These are phyloP conservation scores for Gari tellinella DNA, from an alignment of 2,888 invertebrate genomes.

Conservation along the genomic window DNA sequence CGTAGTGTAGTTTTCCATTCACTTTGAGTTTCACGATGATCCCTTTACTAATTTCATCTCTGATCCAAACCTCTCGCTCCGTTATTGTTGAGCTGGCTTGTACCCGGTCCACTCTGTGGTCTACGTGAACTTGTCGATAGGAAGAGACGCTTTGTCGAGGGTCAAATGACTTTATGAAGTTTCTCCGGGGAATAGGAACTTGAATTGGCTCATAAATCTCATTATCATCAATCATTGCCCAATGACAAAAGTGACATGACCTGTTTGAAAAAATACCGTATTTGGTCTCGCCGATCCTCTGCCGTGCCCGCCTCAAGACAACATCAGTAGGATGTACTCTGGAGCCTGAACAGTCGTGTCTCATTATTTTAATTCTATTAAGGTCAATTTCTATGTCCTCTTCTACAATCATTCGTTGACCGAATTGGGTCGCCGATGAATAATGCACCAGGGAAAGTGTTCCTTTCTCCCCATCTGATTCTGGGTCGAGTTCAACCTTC, in stretches of 20 bases:
- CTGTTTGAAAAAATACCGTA: slow-evolving; percentile 31
- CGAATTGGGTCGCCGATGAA: slow-evolving; percentile 7
- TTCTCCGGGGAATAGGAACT: background rate
- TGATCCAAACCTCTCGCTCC: slow-evolving; percentile 15
- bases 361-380: background rate
- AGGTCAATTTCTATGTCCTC: slow-evolving; percentile 16
- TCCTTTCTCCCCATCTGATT: slow-evolving; percentile 11
- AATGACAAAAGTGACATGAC: slow-evolving; percentile 46
- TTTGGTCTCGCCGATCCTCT: slow-evolving; percentile 43
- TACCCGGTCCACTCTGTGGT: slow-evolving; percentile 22
- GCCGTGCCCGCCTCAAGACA: slow-evolving; percentile 35
- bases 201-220: background rate
- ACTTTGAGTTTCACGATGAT: slow-evolving; percentile 19
- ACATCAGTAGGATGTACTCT: slow-evolving; percentile 19
- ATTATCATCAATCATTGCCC: slow-evolving; percentile 33
- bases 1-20: slow-evolving; percentile 16
- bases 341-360: slow-evolving; percentile 21
- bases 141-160: slow-evolving; percentile 5
- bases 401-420: slow-evolving; percentile 21
- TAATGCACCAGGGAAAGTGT: slow-evolving; percentile 34
- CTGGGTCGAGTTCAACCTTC: background rate
- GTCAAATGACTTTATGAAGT: background rate
- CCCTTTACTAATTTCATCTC: slow-evolving; percentile 31
- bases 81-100: slow-evolving; percentile 21
- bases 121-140: slow-evolving; percentile 12